Evolutionary conservation across 2,113 vertebrate genomes (phyloP).

Genomic region (Scatophagus argus): DNA sequence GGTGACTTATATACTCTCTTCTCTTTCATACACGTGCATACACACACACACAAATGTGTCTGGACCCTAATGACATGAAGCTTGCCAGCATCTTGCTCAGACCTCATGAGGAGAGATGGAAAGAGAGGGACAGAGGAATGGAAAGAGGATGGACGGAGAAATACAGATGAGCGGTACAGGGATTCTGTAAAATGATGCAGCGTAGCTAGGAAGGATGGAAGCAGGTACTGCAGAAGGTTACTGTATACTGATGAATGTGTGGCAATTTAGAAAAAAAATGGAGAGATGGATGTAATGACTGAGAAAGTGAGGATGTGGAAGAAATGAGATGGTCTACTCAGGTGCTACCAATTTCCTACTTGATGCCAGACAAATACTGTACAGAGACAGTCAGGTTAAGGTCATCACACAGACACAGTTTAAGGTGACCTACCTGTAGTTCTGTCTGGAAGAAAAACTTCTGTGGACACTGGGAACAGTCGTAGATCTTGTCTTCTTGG

Average conservation of each 20-base stretch:
- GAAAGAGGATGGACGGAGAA: conserved; percentile 1
- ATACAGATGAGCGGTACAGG: conserved; percentile 4
- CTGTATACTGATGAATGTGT: not conserved
- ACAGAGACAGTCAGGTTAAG: not conserved
- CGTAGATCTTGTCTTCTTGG: conserved; percentile 99
- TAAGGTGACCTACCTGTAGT: conserved; percentile 90
- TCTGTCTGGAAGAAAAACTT: conserved; percentile 99
- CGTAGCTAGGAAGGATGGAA: not conserved
- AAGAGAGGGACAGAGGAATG: conserved; percentile 38
- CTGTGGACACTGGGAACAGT: conserved; percentile 99
- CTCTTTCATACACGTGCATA: not conserved
- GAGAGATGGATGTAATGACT: not conserved
- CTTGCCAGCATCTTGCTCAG: conserved; percentile 64
- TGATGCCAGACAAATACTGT: not conserved
- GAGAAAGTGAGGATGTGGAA: not conserved
- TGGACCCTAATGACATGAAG: conserved; percentile 74
- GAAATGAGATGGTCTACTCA: not conserved
- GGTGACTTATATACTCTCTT: conserved; percentile 77
- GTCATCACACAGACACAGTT: not conserved
- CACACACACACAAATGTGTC: conserved; percentile 51
- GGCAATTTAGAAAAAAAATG: conserved; percentile 3
- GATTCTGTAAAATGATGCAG: not conserved
- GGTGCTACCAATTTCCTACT: not conserved
- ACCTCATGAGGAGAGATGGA: conserved; percentile 58
- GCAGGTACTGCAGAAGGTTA: not conserved